Conservation (phyloP, 23 tunicate genomes). For the Oikopleura vanhoeffeni region DNA sequence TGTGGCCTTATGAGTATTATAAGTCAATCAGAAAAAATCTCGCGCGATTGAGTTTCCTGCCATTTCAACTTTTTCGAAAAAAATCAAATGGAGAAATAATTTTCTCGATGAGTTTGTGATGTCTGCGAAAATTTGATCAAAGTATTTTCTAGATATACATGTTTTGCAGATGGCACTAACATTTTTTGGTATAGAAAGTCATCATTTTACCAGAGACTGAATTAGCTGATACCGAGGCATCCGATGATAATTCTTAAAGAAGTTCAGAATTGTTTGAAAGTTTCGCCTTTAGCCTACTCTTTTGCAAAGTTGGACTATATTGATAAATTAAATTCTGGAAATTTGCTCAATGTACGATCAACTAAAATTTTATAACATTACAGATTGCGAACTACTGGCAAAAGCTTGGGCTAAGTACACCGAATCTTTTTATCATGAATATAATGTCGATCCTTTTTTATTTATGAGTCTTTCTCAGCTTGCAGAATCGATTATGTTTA, state of each 20-base stretch:
- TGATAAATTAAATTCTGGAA: background rate
- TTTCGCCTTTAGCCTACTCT: background rate
- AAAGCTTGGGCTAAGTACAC: background rate
- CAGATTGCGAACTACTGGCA: background rate
- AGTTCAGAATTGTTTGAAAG: background rate
- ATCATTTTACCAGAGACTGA: background rate
- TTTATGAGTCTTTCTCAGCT: background rate
- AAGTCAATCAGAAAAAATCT: background rate
- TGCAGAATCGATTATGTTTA: background rate
- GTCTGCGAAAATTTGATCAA: no score
- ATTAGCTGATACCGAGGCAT: background rate
- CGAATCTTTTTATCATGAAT: background rate
- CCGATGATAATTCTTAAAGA: background rate
- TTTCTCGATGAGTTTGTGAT: background rate
- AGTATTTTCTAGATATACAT: no score
- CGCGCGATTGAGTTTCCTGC: background rate
- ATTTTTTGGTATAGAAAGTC: background rate
- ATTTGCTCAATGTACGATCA: background rate
- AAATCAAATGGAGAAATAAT: background rate
- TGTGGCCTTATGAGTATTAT: background rate
- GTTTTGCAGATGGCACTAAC: background rate
- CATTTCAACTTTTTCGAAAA: background rate
- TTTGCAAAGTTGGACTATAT: background rate
- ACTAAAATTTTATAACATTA: background rate
- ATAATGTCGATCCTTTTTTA: background rate